These are phyloP conservation scores for Anisognathus igniventris DNA, from an alignment of 2,797 vertebrate species.

Conservation along the genomic window DNA sequence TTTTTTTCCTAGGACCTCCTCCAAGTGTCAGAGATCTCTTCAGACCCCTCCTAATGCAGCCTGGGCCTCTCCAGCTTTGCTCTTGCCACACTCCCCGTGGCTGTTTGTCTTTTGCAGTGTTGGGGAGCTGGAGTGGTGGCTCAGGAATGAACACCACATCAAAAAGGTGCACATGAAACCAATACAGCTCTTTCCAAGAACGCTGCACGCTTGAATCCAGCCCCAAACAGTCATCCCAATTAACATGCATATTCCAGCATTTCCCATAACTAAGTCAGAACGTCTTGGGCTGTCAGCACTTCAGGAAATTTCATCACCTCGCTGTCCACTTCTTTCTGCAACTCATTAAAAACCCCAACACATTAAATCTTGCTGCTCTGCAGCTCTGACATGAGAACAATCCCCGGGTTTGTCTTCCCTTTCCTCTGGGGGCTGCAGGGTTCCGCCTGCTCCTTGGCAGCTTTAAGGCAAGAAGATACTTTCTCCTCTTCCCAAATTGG, in stretches of 20 bases:
- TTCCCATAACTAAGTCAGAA: slow-evolving; percentile 62
- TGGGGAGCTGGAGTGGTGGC: slow-evolving; percentile 16
- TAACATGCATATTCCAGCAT: slow-evolving; percentile 61
- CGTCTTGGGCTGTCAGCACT: slow-evolving; percentile 56
- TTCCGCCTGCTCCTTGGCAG: neutral
- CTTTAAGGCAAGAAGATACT: neutral
- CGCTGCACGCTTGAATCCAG: slow-evolving; percentile 14
- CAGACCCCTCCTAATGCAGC: neutral
- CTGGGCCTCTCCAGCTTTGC: neutral
- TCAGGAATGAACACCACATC: slow-evolving; percentile 61
- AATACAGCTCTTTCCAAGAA: slow-evolving; percentile 56
- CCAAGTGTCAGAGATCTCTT: neutral
- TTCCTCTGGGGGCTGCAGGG: slow-evolving; percentile 17
- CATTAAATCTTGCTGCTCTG: slow-evolving; percentile 48
- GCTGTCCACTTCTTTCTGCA: slow-evolving; percentile 65
- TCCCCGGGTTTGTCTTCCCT: slow-evolving; percentile 19
- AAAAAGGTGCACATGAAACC: slow-evolving; percentile 61
- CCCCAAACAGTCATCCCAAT: slow-evolving; percentile 58
- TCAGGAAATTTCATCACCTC: slow-evolving; percentile 62
- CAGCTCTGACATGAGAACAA: slow-evolving; percentile 54
- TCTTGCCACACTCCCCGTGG: neutral
- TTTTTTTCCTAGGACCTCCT: neutral
- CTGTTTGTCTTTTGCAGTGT: slow-evolving; percentile 44
- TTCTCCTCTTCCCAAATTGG: neutral
- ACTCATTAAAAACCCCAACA: slow-evolving; percentile 60